Evolutionary conservation across 2,797 vertebrate genomes (phyloP), one percentile per base, ranked within the genome.

Genomic region (Thaleichthys pacificus): DNA sequence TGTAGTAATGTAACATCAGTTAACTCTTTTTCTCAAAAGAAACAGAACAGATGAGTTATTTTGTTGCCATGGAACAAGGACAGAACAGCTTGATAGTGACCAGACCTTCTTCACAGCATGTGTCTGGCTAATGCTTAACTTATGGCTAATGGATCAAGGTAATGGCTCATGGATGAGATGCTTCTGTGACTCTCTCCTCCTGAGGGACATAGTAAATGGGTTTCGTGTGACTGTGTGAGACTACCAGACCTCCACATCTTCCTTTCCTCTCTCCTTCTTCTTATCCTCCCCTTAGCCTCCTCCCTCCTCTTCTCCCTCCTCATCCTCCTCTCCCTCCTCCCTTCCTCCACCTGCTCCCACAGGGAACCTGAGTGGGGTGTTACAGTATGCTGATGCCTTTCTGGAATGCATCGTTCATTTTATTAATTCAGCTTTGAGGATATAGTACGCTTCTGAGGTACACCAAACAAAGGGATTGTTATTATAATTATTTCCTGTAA

Each of bases 71-170:
- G 17, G 17, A 54, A n/a, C 14, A 19, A 54, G 15, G 51, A 54
- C 28, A 24, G 49, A 57, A 60, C 42, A 49, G 21, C 51, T 14
- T 12, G 66, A 64, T 21, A 14, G 3, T 3, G 51, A 62, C 47
- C 66, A 74, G 66, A 56, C 7, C 42, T 28, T 47, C 68, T 42
- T 42, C 26, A n/a, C 42, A 11, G 21, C 35, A 38, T 63, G n/a
- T 62, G 2, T n/a, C 60, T 68, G 72, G 47, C 38, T 67, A 74
- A 68, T 73, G 38, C 17, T 35, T 72, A 72, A 70, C 38, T 7
- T 42, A 42, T 54, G 15, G 51, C 51, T 54, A 54, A 54, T 54
- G 51, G 51, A 17, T n/a, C 51, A 19, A 54, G 51, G 19, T 54
- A 54, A 17, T 54, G 51, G 19, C 17, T 66, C 60, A 62, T 42